These are phyloP conservation scores for Siniperca scherzeri DNA, from an alignment of 2,797 vertebrate species.

Conservation along the genomic window DNA sequence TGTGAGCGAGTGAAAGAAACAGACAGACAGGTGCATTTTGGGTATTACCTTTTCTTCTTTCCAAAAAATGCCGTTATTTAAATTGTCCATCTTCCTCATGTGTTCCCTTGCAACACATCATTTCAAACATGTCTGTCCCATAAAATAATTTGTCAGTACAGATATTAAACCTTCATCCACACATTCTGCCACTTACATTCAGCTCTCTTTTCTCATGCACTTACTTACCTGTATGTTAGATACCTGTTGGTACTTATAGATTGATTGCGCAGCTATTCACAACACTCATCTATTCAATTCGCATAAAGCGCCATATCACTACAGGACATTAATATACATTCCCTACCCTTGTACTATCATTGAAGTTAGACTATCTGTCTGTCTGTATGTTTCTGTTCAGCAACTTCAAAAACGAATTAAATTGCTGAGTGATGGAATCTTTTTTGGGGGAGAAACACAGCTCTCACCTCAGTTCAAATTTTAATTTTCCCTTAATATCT, in stretches of 20 bases:
- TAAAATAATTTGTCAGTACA: neutral
- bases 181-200: neutral
- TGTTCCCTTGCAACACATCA: neutral
- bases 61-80: neutral
- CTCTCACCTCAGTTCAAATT: conserved; percentile 40
- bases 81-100: neutral
- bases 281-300: neutral
- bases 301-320: neutral
- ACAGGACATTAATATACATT: neutral
- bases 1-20: neutral
- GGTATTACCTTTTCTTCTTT: neutral
- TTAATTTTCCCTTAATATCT: conserved; percentile 47
- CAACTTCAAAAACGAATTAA: neutral
- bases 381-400: neutral
- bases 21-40: neutral
- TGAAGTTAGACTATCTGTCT: neutral
- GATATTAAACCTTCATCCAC: neutral
- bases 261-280: neutral
- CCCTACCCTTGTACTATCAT: neutral
- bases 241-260: neutral
- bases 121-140: neutral
- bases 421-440: conserved; percentile 25
- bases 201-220: neutral
- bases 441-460: neutral
- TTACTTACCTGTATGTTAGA: neutral